These are phyloP conservation scores for Mus minutoides DNA, from an alignment of 2,797 vertebrate genomes.

Conservation along the genomic window DNA sequence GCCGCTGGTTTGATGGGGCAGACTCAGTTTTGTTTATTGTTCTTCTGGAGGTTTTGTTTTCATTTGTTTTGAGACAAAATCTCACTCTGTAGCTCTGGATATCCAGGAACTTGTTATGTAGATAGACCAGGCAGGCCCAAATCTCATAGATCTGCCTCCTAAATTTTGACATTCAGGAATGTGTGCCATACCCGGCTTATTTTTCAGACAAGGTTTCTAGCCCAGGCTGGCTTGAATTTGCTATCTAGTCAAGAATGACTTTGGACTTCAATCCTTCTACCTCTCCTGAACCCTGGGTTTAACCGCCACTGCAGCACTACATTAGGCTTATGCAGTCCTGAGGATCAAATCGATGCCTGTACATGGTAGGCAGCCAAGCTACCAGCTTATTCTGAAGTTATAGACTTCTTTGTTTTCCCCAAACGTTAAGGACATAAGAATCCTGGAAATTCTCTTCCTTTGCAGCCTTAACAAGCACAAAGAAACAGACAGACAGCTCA, in stretches of 20 bases:
- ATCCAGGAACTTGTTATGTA: neutral
- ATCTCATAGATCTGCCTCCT: neutral
- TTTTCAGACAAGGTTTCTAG: neutral
- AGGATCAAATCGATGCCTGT: neutral
- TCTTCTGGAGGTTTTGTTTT: neutral
- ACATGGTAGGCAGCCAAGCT: neutral
- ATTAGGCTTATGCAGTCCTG: neutral
- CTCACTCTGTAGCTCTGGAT: neutral
- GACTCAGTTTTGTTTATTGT: neutral
- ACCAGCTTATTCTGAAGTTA: conserved; percentile 16
- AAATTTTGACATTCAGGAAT: neutral
- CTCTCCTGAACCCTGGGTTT: neutral
- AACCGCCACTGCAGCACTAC: neutral
- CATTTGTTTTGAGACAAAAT: neutral
- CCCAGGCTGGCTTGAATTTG: neutral
- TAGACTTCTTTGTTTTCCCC: neutral
- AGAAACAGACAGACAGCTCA: neutral
- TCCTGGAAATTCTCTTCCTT: neutral
- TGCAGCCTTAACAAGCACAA: neutral
- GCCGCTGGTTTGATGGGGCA: neutral
- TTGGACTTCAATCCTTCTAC: neutral
- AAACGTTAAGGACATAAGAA: neutral
- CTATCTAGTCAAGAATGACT: neutral
- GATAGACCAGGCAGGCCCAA: neutral
- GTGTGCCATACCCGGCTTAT: neutral